phyloP scores from a whole-genome alignment of 2,797 vertebrate species.

The Alosa sapidissima region DNA sequence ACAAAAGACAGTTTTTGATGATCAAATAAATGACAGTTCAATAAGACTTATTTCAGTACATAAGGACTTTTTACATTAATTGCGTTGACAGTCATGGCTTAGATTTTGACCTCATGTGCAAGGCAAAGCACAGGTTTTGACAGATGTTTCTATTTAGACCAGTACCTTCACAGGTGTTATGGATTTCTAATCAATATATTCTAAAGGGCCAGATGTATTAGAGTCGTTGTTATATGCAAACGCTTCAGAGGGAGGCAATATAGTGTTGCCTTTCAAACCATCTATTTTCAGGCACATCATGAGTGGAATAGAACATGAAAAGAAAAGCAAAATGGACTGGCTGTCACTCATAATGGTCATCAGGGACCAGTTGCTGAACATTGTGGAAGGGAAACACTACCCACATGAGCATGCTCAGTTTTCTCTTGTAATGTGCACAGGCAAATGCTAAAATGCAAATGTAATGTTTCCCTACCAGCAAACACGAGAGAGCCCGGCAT shows the following conservation, averaged over 20 bases:
- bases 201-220: neutral
- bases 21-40: too few relatives aligned
- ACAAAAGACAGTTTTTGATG: too few relatives aligned
- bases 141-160: neutral
- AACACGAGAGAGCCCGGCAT: neutral
- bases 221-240: too few relatives aligned
- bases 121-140: neutral
- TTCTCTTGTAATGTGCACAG: neutral
- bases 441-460: neutral
- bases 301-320: neutral
- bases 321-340: neutral
- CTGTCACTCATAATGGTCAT: neutral
- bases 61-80: neutral
- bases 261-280: neutral
- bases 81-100: neutral
- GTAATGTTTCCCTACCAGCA: neutral
- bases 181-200: neutral
- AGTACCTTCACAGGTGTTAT: neutral
- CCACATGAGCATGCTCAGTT: too few relatives aligned
- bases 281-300: neutral
- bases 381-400: neutral
- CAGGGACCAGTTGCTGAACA: neutral
- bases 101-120: neutral
- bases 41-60: too few relatives aligned
- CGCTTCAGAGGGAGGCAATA: too few relatives aligned